Percentiles rank a stretch among this genome's conserved stretches.
Evolutionary conservation across 2,113 vertebrate species (phyloP).

Genomic region (Murina feae): DNA sequence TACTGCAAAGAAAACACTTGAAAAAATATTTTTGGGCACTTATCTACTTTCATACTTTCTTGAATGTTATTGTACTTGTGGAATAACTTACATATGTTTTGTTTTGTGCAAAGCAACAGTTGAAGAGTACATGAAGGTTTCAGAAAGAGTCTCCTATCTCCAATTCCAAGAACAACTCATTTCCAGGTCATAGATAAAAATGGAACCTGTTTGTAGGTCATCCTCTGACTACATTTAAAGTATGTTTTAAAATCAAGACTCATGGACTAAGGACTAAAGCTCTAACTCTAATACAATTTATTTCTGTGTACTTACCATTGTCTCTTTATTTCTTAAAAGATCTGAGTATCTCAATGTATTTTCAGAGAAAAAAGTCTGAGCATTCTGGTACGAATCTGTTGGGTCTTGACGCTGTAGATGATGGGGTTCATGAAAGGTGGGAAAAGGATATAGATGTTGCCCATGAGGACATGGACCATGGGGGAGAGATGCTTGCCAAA

Average conservation of each 20-base stretch:
- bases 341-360: background rate
- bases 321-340: background rate
- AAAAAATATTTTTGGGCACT: background rate
- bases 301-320: background rate
- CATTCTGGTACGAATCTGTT: slow-evolving; percentile 36
- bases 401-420: slow-evolving; percentile 51
- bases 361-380: slow-evolving; percentile 7
- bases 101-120: background rate
- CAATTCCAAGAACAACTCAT: background rate
- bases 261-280: background rate
- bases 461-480: slow-evolving; percentile 31
- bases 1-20: background rate
- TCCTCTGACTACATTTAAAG: background rate
- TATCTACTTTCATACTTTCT: background rate
- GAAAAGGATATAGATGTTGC: slow-evolving; percentile 55
- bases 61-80: background rate
- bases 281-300: background rate
- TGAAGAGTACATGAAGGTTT: background rate
- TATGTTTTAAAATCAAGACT: background rate
- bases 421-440: slow-evolving; percentile 62
- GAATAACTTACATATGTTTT: background rate
- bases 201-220: background rate
- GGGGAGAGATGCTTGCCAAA: slow-evolving; percentile 40
- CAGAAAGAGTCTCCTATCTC: background rate
- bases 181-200: background rate